phyloP scores from a whole-genome alignment of 2,113 vertebrate genomes.

The Onychostruthus taczanowskii region DNA sequence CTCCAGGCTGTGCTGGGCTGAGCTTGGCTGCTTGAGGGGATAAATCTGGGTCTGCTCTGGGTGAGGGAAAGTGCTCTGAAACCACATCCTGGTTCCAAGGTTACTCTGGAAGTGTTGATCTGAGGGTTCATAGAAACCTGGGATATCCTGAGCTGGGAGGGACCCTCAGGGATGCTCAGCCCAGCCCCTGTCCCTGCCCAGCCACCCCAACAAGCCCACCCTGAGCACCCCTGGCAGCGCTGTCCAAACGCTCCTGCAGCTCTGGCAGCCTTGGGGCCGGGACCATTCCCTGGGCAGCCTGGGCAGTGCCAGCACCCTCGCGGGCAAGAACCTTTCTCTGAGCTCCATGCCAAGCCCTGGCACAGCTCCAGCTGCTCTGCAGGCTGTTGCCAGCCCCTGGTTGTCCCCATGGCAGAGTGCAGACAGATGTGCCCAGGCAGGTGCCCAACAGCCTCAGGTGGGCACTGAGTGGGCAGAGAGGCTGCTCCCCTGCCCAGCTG shows the following conservation, averaged over 20 bases:
- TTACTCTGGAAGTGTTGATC: background rate
- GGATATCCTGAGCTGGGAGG: background rate
- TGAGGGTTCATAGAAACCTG: rapidly evolving
- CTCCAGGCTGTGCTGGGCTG: background rate
- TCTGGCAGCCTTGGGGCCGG: background rate
- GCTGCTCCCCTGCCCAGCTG: background rate
- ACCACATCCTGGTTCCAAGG: background rate
- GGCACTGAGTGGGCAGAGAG: rapidly evolving
- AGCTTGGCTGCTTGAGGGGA: background rate
- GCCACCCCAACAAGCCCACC: background rate
- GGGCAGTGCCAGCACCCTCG: background rate
- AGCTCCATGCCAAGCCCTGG: background rate
- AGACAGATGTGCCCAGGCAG: background rate
- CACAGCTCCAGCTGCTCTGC: background rate
- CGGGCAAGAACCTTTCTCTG: background rate
- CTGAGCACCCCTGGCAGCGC: background rate
- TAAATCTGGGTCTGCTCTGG: background rate
- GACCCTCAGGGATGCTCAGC: rapidly evolving
- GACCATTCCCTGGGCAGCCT: background rate
- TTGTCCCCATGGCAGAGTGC: rapidly evolving
- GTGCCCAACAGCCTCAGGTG: background rate
- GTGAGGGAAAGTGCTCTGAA: background rate
- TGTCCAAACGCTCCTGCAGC: background rate
- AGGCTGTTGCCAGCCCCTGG: background rate
- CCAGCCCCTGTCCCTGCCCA: background rate